phyloP scores from a whole-genome alignment of 2,797 vertebrate genomes.

The Siniperca undulata region DNA sequence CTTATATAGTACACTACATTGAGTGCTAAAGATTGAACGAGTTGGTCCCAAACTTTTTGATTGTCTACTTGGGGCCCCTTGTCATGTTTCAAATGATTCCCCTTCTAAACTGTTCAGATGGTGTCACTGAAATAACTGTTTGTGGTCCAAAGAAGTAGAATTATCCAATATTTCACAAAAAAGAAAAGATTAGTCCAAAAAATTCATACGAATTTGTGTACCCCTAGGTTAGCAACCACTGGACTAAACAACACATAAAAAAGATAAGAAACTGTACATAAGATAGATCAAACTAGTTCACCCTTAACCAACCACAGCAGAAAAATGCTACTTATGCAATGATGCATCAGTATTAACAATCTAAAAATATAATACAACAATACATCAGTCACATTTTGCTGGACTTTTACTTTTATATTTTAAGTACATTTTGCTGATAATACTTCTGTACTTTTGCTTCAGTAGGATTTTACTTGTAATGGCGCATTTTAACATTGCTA shows the following conservation, averaged over 20 bases:
- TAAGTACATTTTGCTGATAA: neutral
- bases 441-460: neutral
- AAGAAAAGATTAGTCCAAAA: neutral
- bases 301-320: neutral
- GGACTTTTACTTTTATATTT: slow-evolving; percentile 1
- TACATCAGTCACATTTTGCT: slow-evolving; percentile 1
- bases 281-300: neutral
- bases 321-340: neutral
- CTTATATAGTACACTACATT: neutral
- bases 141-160: neutral
- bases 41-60: neutral
- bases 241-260: neutral
- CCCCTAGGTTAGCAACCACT: neutral
- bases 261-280: neutral
- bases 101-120: neutral
- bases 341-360: neutral
- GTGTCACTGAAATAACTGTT: neutral
- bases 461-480: slow-evolving; percentile 1
- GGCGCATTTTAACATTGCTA: neutral
- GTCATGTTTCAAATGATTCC: neutral
- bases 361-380: neutral
- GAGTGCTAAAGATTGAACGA: neutral
- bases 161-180: neutral
- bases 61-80: too few species aligned
- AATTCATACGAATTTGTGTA: too few species aligned